Evolutionary conservation across 2,797 vertebrate species (phyloP), one percentile per base, ranked within the genome.

Genomic region (Balearica regulorum): DNA sequence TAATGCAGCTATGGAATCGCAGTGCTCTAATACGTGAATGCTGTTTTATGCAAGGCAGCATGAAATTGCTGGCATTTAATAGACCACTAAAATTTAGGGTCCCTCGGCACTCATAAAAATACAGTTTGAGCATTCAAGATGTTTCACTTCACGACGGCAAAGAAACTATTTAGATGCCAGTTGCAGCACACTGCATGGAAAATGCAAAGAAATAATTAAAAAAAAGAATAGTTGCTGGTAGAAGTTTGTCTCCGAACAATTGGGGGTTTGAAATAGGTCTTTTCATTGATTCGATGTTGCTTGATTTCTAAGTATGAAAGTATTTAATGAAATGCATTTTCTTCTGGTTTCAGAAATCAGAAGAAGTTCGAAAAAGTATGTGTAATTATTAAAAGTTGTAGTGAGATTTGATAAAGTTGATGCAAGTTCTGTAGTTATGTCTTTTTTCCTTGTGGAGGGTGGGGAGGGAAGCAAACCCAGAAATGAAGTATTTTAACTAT

Each of bases 21-120:
- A 95, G 96, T 91, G 91, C 96, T 98, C 96, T 98, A 97, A 98
- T 98, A 98, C 93, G 97, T 98, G 98, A 98, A 98, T 98, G 98
- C 97, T 98, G 98, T 98, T 98, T 98, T 98, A 98, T 98, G 96
- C 97, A 98, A 97, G 98, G 98, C 98, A 98, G 98, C 98, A 98
- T 98, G 98, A 98, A 98, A 98, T 98, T 98, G 98, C 98, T 98
- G 98, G 98, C 98, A 98, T 98, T 98, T 98, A 98, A 98, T 98
- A 98, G 98, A 98, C 98, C 98, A 98, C 98, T 98, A 98, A 98
- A 98, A 98, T 98, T 98, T 98, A 98, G 97, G 97, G 98, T 98
- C 98, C 98, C 98, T 95, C 3, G 97, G 96, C 97, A 97, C 98
- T 98, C 98, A 97, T 98, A 98, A 98, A 98, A 98, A 98, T 98